These are phyloP conservation scores for Onychostoma macrolepis DNA, from an alignment of 2,113 vertebrate species.

Conservation along the genomic window DNA sequence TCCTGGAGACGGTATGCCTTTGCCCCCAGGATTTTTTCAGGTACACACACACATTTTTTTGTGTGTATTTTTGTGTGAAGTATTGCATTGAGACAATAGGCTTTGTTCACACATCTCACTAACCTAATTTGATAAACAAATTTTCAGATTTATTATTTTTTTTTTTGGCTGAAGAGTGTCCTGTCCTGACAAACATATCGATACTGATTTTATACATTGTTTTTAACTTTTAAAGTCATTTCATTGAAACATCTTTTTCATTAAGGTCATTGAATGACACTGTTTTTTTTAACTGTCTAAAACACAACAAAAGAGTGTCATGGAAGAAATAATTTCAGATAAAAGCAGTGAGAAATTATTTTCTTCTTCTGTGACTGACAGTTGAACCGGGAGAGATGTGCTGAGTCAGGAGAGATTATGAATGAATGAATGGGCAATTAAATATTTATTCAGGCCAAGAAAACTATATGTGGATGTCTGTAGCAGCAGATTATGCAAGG, in stretches of 20 bases:
- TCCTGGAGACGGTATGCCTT: conserved; percentile 97
- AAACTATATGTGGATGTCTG: conserved; percentile 7
- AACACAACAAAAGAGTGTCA: not conserved
- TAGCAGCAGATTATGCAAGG: not conserved
- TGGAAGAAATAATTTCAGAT: not conserved
- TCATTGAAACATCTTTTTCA: not conserved
- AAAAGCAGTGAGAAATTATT: too few relatives aligned
- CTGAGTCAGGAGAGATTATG: conserved; percentile 13
- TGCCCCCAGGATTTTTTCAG: conserved; percentile 98
- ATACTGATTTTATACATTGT: not conserved
- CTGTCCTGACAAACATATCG: not conserved
- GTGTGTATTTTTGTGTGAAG: not conserved
- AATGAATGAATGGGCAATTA: not conserved
- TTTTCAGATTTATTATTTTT: not conserved
- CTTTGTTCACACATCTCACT: not conserved
- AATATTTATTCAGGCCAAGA: conserved; percentile 12
- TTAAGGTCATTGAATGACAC: not conserved
- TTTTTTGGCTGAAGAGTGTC: not conserved
- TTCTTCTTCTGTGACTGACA: conserved; percentile 14
- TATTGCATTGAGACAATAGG: not conserved
- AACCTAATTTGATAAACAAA: not conserved
- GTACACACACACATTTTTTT: conserved; percentile 64
- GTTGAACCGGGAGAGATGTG: not conserved
- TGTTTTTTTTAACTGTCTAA: not conserved
- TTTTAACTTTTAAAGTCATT: not conserved